Evolutionary conservation across 2,797 vertebrate species (phyloP), one percentile per base, ranked within the genome.

Genomic region (Cercopithecus neglectus): DNA sequence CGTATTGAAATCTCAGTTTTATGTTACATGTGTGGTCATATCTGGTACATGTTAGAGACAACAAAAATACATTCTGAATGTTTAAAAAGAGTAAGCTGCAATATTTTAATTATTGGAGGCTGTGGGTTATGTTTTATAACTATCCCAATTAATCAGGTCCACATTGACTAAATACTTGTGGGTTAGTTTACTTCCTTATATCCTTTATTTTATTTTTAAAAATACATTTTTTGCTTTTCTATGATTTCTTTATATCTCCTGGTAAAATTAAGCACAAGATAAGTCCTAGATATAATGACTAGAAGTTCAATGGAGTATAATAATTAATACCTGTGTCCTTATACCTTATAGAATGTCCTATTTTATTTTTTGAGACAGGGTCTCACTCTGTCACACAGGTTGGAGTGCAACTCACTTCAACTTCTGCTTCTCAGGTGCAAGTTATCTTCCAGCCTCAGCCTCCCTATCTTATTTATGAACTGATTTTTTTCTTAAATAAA

Each of bases 1-100:
- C 3, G 14, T 19, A 5, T 10, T 21, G 26, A 74, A n/a, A 61
- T 41, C n/a, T 82, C 24, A 17, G 9, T 82, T 48, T 50, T 13
- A 10, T 19, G 19, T 59, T n/a, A 39, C 4, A 7, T 50, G 28
- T 1, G 1, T 4, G 64, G 8, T 2, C 21, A 0, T 17, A 19
- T 5, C 30, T 7, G 21, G 21, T 46, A 26, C 50, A 4, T 14
- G 30, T 8, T 19, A 61, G 24, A 30, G 57, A 59, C 26, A 26
- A 9, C 26, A 19, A 33, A 89, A 39, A 33, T 10, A 81, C 19
- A 48, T 11, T 26, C 9, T 81, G 50, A 41, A 26, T n/a, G 14
- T 50, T 67, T 67, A 30, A 28, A 5, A 76, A 50, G 57, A 26
- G 16, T 36, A 30, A 7, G 0, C 61, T 33, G 11, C 7, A 33